Evolutionary conservation across 2,888 invertebrate species (phyloP), one percentile per base, ranked within the genome.

Genomic region (Operophtera brumata): DNA sequence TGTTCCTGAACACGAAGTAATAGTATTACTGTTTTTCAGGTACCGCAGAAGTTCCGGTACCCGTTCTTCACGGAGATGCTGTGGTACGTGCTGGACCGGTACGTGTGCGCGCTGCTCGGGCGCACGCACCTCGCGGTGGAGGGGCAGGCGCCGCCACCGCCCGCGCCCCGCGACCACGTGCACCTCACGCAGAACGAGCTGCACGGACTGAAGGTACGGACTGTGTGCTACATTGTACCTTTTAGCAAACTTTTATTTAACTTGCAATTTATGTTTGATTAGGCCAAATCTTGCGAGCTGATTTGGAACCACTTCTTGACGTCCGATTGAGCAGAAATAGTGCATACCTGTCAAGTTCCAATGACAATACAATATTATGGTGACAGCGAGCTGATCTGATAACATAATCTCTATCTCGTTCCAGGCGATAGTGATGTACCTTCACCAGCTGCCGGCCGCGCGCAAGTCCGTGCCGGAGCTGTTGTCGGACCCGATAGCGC

Each of bases 41-140:
- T 99, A 35, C 98, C 98, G 0, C 96, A 96, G 71, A 98, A 99
- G 90, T 99, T 98, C 88, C 94, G 99, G 0, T 99, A 99, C 82
- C 99, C 99, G 0, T 99, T 98, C 90, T 99, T 97, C 86, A 97
- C 97, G 10, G 99, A 99, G 89, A 98, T 99, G 95, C 90, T 98
- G 56, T 99, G 99, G 98, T 99, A 99, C 86, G 97, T 98, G 36
- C 86, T 99, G 65, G 98, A 97, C 70, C 93, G 97, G 37, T 99
- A 99, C 83, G 96, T 98, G 32, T 93, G 94, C 67, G 96, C 96
- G 52, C 85, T 99, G 47, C 89, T 97, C 51, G 97, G 97, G 0
- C 93, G 94, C 57, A 94, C 94, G 39, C 97, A 97, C 81, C 90
- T 97, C 45, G 91, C 93, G 6, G 76, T 75, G 4, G 85, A 84